Conservation (phyloP, 2,113 vertebrate species). For the Leptosomus discolor region DNA sequence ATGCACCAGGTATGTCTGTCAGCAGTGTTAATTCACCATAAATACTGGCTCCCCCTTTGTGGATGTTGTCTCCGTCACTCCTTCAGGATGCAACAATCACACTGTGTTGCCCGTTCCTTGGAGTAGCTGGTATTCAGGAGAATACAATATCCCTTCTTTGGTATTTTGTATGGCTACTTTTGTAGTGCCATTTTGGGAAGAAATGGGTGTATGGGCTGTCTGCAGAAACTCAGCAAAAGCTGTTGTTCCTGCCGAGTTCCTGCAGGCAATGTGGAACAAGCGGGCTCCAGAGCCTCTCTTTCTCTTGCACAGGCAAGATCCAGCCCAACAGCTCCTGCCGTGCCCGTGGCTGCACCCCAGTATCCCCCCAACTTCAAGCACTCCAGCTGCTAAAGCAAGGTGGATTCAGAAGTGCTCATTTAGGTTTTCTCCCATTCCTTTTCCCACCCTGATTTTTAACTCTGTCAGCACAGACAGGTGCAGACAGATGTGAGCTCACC, state of each 20-base stretch:
- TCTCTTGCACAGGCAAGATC: neutral
- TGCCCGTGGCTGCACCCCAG: neutral
- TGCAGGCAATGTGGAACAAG: neutral
- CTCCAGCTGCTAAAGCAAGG: neutral
- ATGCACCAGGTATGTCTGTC: neutral
- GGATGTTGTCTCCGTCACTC: neutral
- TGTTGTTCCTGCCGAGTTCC: neutral
- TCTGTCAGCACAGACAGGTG: conserved; percentile 19
- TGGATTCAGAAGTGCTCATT: neutral
- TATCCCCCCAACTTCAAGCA: neutral
- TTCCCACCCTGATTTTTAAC: neutral
- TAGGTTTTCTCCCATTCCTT: neutral
- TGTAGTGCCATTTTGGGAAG: neutral
- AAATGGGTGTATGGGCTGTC: neutral
- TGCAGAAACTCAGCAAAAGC: neutral
- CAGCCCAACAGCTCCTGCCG: neutral
- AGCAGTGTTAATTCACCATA: neutral
- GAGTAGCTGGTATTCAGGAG: neutral
- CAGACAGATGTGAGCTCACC: conserved; percentile 32
- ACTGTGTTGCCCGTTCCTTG: neutral
- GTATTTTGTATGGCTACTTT: neutral
- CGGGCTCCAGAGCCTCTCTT: neutral
- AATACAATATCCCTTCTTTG: neutral
- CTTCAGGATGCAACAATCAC: neutral
- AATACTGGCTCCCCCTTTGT: neutral